Percentiles rank a stretch among this genome's conserved stretches.
These are phyloP conservation scores for Formica exsecta DNA, from an alignment of 1,140 invertebrate species.

Conservation along the genomic window DNA sequence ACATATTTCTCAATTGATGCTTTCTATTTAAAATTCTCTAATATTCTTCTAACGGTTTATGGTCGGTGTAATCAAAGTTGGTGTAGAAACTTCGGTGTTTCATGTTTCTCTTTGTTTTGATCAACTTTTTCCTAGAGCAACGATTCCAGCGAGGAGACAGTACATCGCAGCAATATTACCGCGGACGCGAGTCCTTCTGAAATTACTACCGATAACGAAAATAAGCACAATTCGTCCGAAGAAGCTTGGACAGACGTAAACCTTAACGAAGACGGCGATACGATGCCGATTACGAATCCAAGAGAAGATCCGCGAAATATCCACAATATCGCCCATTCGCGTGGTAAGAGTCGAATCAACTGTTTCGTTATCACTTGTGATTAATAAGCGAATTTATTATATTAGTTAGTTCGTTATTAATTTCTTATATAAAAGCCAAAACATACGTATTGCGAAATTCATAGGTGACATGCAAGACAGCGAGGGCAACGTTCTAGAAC, in stretches of 20 bases:
- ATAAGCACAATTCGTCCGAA: conserved; percentile 90
- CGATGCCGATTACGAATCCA: conserved; percentile 85
- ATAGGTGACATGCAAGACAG: conserved; percentile 85
- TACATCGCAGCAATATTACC: conserved; percentile 83
- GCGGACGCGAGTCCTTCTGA: conserved; percentile 84
- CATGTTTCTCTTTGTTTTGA: conserved; percentile 33
- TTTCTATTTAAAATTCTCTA: not conserved
- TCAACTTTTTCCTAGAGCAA: conserved; percentile 88
- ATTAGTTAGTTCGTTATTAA: conserved; percentile 15
- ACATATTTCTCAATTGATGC: not conserved
- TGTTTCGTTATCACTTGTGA: not conserved
- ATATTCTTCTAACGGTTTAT: conserved; percentile 6
- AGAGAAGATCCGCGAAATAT: conserved; percentile 89
- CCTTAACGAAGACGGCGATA: conserved; percentile 93
- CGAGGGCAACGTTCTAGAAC: conserved; percentile 86
- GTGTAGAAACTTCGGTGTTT: not conserved
- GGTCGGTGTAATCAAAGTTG: not conserved
- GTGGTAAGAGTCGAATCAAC: conserved; percentile 78
- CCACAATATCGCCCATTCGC: conserved; percentile 87
- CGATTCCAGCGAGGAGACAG: conserved; percentile 91
- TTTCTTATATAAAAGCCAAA: not conserved
- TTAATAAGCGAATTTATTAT: not conserved
- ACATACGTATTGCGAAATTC: conserved; percentile 11
- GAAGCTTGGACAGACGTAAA: conserved; percentile 97
- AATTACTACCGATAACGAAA: conserved; percentile 86